A percentile compares a stretch with the other conserved stretches of the same genome.
Evolutionary conservation across 2,113 vertebrate species (phyloP).

Genomic region (Talpa occidentalis): DNA sequence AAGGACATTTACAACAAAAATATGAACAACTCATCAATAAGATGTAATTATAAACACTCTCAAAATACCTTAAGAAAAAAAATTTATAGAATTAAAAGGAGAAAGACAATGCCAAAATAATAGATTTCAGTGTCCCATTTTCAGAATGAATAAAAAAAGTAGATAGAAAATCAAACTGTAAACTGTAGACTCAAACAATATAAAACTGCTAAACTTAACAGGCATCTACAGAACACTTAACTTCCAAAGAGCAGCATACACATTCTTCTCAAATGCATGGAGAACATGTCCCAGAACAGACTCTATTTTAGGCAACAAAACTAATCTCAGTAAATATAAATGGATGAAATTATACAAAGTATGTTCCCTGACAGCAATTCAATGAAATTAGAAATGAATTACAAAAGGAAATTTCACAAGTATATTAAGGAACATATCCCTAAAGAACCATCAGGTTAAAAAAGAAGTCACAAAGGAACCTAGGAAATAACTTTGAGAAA

Average conservation of each 20-base stretch:
- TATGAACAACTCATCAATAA: not conserved
- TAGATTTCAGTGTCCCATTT: not conserved
- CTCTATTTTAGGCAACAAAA: not conserved
- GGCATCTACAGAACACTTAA: not conserved
- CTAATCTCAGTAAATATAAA: not conserved
- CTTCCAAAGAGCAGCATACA: not conserved
- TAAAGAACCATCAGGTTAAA: not conserved
- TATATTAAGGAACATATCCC: not conserved
- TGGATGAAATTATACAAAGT: not conserved
- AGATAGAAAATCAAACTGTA: not conserved
- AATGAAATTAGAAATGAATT: not conserved
- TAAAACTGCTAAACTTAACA: not conserved
- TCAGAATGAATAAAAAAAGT: not conserved
- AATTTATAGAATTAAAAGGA: not conserved
- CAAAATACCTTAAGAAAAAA: not conserved
- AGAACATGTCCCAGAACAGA: not conserved
- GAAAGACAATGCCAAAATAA: not conserved
- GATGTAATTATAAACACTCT: not conserved
- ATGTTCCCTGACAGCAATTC: not conserved
- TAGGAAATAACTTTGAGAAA: not conserved
- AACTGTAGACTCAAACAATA: not conserved
- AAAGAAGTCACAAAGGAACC: not conserved
- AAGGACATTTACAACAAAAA: constrained; percentile 10
- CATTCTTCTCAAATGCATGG: not conserved
- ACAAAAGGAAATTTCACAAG: not conserved